Base-by-base conservation (phyloP, 2,888 invertebrate genomes). In the Patella depressa region DNA sequence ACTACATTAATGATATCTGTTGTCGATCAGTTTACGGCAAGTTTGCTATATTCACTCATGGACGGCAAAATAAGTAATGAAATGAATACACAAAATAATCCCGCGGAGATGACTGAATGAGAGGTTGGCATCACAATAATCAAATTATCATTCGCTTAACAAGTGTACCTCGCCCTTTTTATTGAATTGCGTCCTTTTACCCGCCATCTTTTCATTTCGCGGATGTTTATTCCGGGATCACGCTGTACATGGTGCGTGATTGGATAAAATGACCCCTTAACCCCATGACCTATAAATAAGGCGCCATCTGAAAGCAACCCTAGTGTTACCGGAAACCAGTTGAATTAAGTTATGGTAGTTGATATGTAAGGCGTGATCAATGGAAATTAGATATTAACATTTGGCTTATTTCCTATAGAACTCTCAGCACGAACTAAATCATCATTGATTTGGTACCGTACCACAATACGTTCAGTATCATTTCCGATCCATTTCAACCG, bases 341-440 rank as follows among this genome's bases (percentile, higher is more conserved):
- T 65, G 24, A 65, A 65, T 65, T 19, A 19, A 65, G 24, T 65
- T 65, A 24, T 65, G 65, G 65, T 24, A 65, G 65, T 65, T 65
- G 65, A 65, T 65, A 65, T 65, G 65, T 24, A 24, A 65, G 24
- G 65, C 65, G 65, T 65, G 65, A 65, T 65, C 65, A 24, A 65
- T 65, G 65, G 24, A 65, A 65, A 65, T 65, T 65, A 14, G 65
- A 65, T 65, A 65, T 65, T 65, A 65, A 65, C 65, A 65, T 65
- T 65, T 65, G 65, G 65, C 24, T 65, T 65, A 65, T 65, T 65
- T 65, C 65, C 24, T 65, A 65, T 65, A 24, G 65, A 65, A 65
- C 12, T 24, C 19, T 65, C 24, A 24, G 19, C 65, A 65, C 65
- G 65, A 65, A 65, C 65, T 12, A 24, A 65, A 65, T n/a, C 65